Percentiles rank a stretch among this genome's conserved stretches.
These are phyloP conservation scores for Erebia epiphron DNA, from an alignment of 2,888 invertebrate species.

Conservation along the genomic window DNA sequence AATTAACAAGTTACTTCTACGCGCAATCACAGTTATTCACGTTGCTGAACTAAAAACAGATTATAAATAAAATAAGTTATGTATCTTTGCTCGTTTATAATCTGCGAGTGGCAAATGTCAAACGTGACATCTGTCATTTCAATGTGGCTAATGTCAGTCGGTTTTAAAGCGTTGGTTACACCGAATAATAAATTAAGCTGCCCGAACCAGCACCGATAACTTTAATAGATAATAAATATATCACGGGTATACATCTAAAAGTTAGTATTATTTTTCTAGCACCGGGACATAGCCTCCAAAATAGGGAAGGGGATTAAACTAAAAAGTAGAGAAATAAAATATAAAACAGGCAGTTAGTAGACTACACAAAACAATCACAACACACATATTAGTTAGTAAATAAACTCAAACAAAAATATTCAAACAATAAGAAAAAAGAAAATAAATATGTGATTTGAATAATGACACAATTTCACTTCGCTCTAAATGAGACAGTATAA, in stretches of 20 bases:
- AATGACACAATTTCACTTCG: slow-evolving; percentile 34
- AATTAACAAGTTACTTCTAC: slow-evolving; percentile 53
- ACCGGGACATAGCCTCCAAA: slow-evolving; percentile 70
- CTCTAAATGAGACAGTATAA: slow-evolving; percentile 2
- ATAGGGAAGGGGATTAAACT: slow-evolving; percentile 42
- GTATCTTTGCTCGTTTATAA: slow-evolving; percentile 35
- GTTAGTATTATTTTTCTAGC: slow-evolving; percentile 61
- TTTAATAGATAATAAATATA: slow-evolving; percentile 48
- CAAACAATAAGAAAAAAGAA: slow-evolving; percentile 28
- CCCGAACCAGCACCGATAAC: slow-evolving; percentile 63
- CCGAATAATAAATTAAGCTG: slow-evolving; percentile 44
- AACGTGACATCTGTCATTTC: slow-evolving; percentile 68
- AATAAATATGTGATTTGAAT: slow-evolving; percentile 37
- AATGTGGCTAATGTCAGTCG: slow-evolving; percentile 59
- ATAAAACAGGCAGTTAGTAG: slow-evolving; percentile 71
- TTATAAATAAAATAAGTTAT: slow-evolving; percentile 53
- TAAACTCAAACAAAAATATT: slow-evolving; percentile 36
- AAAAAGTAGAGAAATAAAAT: slow-evolving; percentile 51
- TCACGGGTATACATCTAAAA: slow-evolving; percentile 48
- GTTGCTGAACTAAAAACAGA: slow-evolving; percentile 59
- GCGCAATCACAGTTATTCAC: slow-evolving; percentile 73
- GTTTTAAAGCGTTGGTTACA: slow-evolving; percentile 56
- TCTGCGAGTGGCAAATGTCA: slow-evolving; percentile 59
- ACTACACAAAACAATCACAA: slow-evolving; percentile 41
- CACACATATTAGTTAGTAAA: slow-evolving; percentile 38